Percentiles rank a stretch among this genome's conserved stretches.
These are phyloP conservation scores for Serinus canaria DNA, from an alignment of 2,113 vertebrate species.

Conservation along the genomic window DNA sequence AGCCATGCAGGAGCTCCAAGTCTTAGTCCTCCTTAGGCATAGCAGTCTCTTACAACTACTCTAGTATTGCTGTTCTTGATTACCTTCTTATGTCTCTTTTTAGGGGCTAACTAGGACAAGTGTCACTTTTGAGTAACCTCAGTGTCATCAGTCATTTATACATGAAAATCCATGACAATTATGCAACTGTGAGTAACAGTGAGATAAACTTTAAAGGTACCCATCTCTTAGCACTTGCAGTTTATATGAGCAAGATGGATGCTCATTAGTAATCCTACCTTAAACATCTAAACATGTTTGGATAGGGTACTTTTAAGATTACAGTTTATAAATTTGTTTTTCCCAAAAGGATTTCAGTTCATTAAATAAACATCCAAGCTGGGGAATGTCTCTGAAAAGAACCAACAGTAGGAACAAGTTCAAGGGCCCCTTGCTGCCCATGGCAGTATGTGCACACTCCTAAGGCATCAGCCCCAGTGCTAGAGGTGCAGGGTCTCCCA, in stretches of 20 bases:
- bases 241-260: neutral
- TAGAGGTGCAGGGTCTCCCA: rapidly evolving
- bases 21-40: too few species aligned
- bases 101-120: neutral
- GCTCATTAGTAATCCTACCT: neutral
- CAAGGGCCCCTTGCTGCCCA: rapidly evolving
- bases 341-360: neutral
- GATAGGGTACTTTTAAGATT: neutral
- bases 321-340: neutral
- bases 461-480: neutral
- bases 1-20: neutral
- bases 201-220: neutral
- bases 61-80: neutral
- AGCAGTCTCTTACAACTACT: neutral
- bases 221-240: neutral
- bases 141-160: neutral
- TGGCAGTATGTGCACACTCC: rapidly evolving
- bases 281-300: neutral
- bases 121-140: neutral
- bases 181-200: neutral
- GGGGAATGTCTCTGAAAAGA: neutral
- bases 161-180: neutral
- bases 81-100: neutral
- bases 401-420: rapidly evolving
- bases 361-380: too few species aligned